These are phyloP conservation scores for Podarcis cretensis DNA, from an alignment of 2,113 vertebrate genomes.

Conservation along the genomic window DNA sequence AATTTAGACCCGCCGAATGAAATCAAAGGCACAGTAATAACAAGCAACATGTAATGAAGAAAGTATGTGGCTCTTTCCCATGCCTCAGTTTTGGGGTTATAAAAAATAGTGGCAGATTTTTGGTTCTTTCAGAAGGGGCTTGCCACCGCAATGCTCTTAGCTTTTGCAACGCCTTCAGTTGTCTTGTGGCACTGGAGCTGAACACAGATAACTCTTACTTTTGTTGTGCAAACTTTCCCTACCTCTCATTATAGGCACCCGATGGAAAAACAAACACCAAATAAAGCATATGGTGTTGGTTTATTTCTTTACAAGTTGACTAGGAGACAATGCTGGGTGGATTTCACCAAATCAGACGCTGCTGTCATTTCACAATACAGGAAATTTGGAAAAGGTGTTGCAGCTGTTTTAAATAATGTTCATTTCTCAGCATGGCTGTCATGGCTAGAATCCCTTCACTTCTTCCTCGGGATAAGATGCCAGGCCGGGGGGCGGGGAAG, in stretches of 20 bases:
- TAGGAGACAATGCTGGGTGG: constrained; percentile 68
- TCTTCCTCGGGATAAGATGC: constrained; percentile 38
- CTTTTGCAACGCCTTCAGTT: constrained; percentile 47
- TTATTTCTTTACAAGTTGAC: constrained; percentile 73
- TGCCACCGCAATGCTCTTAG: constrained; percentile 49
- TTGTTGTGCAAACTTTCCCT: constrained; percentile 60
- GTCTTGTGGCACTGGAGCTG: constrained; percentile 60
- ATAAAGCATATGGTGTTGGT: constrained; percentile 69
- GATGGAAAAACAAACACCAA: constrained; percentile 74
- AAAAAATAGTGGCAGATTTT: constrained; percentile 63
- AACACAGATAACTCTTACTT: constrained; percentile 54
- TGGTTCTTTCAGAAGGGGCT: constrained; percentile 53
- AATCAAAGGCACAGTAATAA: constrained; percentile 68
- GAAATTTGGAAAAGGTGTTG: constrained; percentile 67
- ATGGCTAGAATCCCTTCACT: constrained; percentile 59
- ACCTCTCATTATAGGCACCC: constrained; percentile 65
- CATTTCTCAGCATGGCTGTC: constrained; percentile 67
- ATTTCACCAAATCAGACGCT: constrained; percentile 64
- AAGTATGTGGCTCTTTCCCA: constrained; percentile 58
- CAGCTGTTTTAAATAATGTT: constrained; percentile 67
- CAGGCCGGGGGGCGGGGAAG: not conserved
- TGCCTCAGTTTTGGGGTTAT: constrained; percentile 55
- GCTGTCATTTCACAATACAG: constrained; percentile 71
- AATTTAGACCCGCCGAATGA: constrained; percentile 65
- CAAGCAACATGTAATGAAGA: constrained; percentile 59